phyloP scores from a whole-genome alignment of 2,113 vertebrate genomes.

The Mohoua ochrocephala region DNA sequence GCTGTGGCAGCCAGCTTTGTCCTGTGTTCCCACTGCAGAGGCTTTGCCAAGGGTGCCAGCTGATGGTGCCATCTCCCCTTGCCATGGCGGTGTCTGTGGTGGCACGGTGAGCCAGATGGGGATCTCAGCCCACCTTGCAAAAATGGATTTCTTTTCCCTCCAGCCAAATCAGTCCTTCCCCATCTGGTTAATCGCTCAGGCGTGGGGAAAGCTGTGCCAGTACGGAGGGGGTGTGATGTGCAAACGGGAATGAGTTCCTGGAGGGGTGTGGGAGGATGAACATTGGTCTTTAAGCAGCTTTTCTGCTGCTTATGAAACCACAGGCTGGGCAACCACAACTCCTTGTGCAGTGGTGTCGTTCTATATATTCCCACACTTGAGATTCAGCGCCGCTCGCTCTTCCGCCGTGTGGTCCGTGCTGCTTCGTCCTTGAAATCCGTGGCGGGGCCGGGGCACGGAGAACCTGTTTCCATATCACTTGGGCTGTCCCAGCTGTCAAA shows the following conservation, averaged over 20 bases:
- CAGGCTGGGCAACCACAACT: not conserved
- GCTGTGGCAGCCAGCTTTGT: not conserved
- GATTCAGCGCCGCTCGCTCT: not conserved
- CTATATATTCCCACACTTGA: not conserved
- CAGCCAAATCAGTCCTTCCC: slow-evolving; percentile 23
- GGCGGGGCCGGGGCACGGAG: not conserved
- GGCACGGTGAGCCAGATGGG: not conserved
- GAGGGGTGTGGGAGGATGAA: slow-evolving; percentile 32
- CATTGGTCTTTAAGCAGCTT: slow-evolving; percentile 14
- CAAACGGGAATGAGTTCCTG: slow-evolving; percentile 8
- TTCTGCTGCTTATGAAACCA: slow-evolving; percentile 34
- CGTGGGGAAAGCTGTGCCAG: slow-evolving; percentile 34
- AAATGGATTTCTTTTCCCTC: not conserved
- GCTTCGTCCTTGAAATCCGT: not conserved
- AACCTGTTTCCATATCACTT: rapidly evolving
- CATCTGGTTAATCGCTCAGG: slow-evolving; percentile 41
- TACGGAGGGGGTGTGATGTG: slow-evolving; percentile 25
- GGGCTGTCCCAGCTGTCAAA: not conserved
- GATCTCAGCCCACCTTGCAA: not conserved
- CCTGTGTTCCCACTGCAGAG: not conserved
- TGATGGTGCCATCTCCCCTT: not conserved
- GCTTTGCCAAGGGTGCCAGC: not conserved
- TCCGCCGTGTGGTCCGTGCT: not conserved
- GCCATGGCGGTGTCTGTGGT: not conserved
- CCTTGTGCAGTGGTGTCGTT: not conserved